Base-by-base conservation (phyloP, 2,113 vertebrate species). In the Drymodes brunneopygia region DNA sequence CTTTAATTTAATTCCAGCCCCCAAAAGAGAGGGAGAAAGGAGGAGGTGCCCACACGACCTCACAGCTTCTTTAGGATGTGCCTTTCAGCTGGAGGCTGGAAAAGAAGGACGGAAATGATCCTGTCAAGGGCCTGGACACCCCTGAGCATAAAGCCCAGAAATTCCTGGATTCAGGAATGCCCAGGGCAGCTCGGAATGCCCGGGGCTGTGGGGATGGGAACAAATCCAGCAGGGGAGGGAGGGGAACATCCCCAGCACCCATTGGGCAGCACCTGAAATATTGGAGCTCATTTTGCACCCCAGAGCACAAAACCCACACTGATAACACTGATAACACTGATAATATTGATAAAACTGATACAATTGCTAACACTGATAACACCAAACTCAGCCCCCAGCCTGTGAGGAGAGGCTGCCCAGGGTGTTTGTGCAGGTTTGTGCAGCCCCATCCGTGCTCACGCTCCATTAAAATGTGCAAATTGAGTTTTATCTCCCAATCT, bases 401-500 rank as follows among this genome's bases (percentile, higher is more conserved):
- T 5, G 28, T 0, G 16, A 24, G 3, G 12, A n/a, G 33, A 66
- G 51, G 12, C 71, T 71, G 75, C 84, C 70, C 71, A 17, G 44
- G 27, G 15, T 2, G 6, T 11, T 31, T 3, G 28, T 31, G 54
- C 65, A 29, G 22, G 6, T 11, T 31, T 3, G 28, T 31, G 54
- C 65, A 29, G 22, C 75, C 42, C 74, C 50, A 25, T 2, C 31
- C 54, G 14, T n/a, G 65, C 62, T 35, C 65, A 47, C 65, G 35
- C 51, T 48, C 66, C 64, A 19, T 14, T 21, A 45, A 69, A 38
- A 64, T 0, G 29, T 5, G 23, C 16, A 35, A 58, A 58, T 27
- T 0, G 0, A 12, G 45, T 58, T 86, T 38, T 25, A 17, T 11
- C 70, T 70, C 40, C 0, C 2, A 20, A 11, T 2, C 29, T 42